These are phyloP conservation scores for Temnothorax rugatulus DNA, from an alignment of 2,888 invertebrate genomes.

Conservation along the genomic window DNA sequence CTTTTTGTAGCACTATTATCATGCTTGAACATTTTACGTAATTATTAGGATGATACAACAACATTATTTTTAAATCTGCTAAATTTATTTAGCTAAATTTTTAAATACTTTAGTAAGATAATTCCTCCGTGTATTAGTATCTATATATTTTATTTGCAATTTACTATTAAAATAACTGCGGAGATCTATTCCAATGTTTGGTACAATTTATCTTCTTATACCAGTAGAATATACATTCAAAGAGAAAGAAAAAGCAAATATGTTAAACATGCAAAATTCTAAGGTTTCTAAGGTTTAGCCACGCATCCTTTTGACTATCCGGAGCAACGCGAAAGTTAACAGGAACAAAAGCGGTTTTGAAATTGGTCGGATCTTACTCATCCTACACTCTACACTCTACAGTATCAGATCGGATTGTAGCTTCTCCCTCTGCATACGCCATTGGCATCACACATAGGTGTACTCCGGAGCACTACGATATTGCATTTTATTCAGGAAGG, in stretches of 20 bases:
- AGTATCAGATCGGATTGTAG: background rate
- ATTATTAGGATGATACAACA: background rate
- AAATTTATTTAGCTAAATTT: background rate
- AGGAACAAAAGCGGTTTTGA: slow-evolving; percentile 59
- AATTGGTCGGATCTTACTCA: slow-evolving; percentile 63
- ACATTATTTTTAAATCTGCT: background rate
- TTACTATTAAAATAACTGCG: slow-evolving; percentile 1
- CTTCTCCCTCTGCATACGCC: slow-evolving; percentile 56
- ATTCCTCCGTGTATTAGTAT: background rate
- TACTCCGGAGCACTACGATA: slow-evolving; percentile 48
- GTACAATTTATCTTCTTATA: background rate
- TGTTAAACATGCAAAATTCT: slow-evolving; percentile 59
- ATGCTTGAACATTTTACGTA: too few relatives aligned
- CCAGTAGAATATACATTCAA: background rate
- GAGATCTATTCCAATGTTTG: background rate
- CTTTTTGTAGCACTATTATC: too few relatives aligned
- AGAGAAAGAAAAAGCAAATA: slow-evolving; percentile 18
- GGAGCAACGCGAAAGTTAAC: slow-evolving; percentile 67
- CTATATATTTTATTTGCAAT: background rate
- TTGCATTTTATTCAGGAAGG: slow-evolving; percentile 57
- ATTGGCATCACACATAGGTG: slow-evolving; percentile 39
- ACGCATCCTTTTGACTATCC: slow-evolving; percentile 54
- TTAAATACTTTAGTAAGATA: background rate
- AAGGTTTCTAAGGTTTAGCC: slow-evolving; percentile 24
- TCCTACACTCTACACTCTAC: too few relatives aligned